Conservation (phyloP, 2,797 vertebrate species). For the Poecilia wingei region DNA sequence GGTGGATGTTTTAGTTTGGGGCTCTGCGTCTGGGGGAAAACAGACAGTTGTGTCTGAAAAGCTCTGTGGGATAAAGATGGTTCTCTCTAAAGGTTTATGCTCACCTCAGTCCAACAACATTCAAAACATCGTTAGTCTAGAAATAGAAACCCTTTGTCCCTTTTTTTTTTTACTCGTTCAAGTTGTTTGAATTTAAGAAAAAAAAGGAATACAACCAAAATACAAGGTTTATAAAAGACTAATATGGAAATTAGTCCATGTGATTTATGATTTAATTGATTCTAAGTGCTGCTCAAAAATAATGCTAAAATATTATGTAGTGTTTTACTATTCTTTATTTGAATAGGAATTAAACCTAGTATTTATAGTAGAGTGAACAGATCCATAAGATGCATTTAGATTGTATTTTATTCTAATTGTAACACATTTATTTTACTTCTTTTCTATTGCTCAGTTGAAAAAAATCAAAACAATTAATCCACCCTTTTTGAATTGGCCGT, state of each 20-base stretch:
- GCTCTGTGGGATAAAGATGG: constrained; percentile 16
- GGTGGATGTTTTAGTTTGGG: constrained; percentile 56
- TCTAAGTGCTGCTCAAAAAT: background rate
- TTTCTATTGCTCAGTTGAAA: background rate
- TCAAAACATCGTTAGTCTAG: background rate
- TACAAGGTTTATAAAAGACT: background rate
- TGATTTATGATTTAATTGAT: background rate
- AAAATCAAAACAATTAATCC: background rate
- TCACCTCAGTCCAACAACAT: constrained; percentile 18
- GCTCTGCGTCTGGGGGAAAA: constrained; percentile 23
- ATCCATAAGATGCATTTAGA: background rate
- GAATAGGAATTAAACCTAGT: background rate
- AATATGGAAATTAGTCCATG: too few relatives aligned
- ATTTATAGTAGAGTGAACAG: background rate
- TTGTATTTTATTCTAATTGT: background rate
- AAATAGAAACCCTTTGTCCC: background rate
- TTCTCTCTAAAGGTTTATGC: constrained; percentile 15
- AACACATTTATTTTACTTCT: background rate
- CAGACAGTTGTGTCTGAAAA: constrained; percentile 12
- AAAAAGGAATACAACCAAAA: background rate
- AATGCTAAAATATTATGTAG: background rate
- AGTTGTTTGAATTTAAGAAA: background rate
- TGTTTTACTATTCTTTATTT: background rate
- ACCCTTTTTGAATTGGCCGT: background rate
- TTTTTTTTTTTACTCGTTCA: background rate